Evolutionary conservation across 2,888 invertebrate genomes (phyloP), one percentile per base, ranked within the genome.

Genomic region (Chymomyza fuscimana): DNA sequence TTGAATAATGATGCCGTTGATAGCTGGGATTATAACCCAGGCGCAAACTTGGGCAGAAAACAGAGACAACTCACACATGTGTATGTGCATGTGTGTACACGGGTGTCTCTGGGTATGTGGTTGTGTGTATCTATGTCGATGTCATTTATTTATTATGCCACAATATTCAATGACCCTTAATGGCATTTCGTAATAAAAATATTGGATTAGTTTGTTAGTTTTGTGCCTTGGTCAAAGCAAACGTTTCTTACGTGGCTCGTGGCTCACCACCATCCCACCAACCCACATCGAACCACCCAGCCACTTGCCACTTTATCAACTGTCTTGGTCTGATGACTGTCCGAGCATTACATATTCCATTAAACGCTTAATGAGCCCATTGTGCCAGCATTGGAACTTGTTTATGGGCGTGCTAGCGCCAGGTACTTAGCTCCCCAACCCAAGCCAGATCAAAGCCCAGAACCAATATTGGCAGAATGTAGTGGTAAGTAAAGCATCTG

Each of bases 121-220:
- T 1, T 19, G 62, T 67, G 65, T 69, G 62, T 72, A 51, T 70
- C 51, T 67, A 52, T 59, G 60, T 63, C 60, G 66, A 60, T 67
- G 69, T 76, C 82, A 82, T 87, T 83, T 86, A 83, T 86, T 85
- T 86, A 86, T 86, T 86, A 87, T 86, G 82, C 84, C 87, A 79
- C 87, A 81, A 86, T 87, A 87, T 86, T 88, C 87, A 87, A 87
- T 87, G 87, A 81, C 87, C 86, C 86, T 88, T 87, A 87, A 88
- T 88, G 87, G 88, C 82, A 84, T 86, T 88, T 81, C 84, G 81
- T 88, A 84, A 87, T 84, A 82, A 86, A 87, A 87, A 88, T 87
- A 87, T 87, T 88, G 87, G 87, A 87, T 88, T 87, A 86, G 84
- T 87, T 85, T 84, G 86, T 88, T 87, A 85, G 85, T 85, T 81